Conservation (phyloP, 2,797 vertebrate species). For the Buceros bicornis region DNA sequence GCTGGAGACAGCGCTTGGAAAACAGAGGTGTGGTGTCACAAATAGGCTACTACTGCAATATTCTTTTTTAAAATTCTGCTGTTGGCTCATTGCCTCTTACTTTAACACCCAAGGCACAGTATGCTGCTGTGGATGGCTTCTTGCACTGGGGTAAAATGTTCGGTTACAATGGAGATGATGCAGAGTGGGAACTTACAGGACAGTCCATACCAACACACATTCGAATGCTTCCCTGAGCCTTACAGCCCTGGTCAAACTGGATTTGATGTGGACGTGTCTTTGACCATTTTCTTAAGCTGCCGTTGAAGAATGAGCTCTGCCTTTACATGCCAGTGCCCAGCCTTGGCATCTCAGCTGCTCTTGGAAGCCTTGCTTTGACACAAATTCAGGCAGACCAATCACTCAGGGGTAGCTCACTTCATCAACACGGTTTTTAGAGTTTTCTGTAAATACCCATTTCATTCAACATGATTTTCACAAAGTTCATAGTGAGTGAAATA, state of each 20-base stretch:
- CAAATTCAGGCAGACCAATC: not conserved
- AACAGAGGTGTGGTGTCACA: accelerated
- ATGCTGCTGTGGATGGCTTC: not conserved
- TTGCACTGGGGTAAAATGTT: not conserved
- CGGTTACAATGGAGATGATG: not conserved
- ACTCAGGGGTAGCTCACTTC: not conserved
- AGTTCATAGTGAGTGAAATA: not conserved
- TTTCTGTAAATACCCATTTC: slow-evolving; percentile 42
- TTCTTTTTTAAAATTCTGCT: not conserved
- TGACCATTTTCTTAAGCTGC: not conserved
- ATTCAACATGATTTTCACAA: slow-evolving; percentile 15
- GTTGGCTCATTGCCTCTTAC: not conserved
- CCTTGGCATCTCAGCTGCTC: accelerated
- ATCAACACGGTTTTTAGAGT: not conserved
- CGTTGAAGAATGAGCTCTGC: not conserved
- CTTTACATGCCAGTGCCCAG: not conserved
- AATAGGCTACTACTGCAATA: not conserved
- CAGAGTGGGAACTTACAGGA: not conserved
- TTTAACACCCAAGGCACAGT: accelerated
- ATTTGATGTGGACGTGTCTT: not conserved
- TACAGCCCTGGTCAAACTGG: not conserved
- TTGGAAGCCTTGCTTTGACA: not conserved
- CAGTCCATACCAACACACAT: not conserved
- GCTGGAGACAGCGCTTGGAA: not conserved
- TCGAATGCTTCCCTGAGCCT: not conserved